phyloP scores from a whole-genome alignment of 2,888 invertebrate species.

The Leptinotarsa juncta region DNA sequence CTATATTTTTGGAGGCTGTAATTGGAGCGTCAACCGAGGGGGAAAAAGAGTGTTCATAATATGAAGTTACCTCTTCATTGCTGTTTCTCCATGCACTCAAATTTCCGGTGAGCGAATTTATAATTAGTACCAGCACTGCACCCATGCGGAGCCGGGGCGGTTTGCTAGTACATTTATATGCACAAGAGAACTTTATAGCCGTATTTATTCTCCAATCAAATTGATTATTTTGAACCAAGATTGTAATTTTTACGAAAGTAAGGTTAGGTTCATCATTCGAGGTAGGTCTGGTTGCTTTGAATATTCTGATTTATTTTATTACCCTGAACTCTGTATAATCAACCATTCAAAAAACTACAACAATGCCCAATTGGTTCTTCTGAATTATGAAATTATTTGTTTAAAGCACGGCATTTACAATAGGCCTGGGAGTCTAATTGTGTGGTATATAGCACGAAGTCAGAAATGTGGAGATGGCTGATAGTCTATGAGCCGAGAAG shows the following conservation, averaged over 20 bases:
- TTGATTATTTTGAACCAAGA: no score
- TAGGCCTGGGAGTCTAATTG: constrained; percentile 43
- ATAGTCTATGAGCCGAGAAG: constrained; percentile 13
- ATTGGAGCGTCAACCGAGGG: no score
- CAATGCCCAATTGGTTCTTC: constrained; percentile 38
- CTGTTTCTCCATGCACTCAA: no score
- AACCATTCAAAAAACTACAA: constrained; percentile 42
- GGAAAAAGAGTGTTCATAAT: no score
- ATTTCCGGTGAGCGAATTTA: no score
- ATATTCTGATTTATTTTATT: neutral
- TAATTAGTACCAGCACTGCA: no score
- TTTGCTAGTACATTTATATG: no score
- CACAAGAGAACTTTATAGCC: no score
- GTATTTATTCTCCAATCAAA: no score
- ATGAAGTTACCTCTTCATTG: no score
- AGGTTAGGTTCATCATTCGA: neutral
- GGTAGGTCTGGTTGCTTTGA: neutral
- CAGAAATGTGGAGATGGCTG: neutral
- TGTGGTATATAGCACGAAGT: constrained; percentile 38
- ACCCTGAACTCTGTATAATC: constrained; percentile 32
- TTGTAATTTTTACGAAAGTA: neutral
- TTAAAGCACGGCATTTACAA: constrained; percentile 44
- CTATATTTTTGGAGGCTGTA: no score
- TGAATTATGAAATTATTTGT: constrained; percentile 48
- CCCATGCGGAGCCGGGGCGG: no score